Evolutionary conservation across 2,797 vertebrate genomes (phyloP), one percentile per base, ranked within the genome.

Genomic region (Micropoecilia bifurca): DNA sequence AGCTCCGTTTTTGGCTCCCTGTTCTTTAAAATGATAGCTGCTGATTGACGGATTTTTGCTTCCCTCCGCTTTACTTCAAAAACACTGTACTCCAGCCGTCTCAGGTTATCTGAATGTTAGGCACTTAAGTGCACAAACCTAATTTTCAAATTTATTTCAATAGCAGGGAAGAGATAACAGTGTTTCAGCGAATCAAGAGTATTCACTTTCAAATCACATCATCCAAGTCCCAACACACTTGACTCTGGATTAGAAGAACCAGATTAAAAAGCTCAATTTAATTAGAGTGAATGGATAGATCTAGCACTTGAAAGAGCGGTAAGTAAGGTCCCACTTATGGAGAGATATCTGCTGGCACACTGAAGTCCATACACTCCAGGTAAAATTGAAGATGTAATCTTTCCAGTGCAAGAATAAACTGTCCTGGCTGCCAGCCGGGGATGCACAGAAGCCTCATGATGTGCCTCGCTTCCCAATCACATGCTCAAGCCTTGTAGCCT

Each of bases 191-290:
- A 96, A 95, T 96, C 93, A 94, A 89, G 92, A 94, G 95, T 95
- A 95, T 93, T 96, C 94, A 92, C 93, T 95, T 96, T 96, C 95
- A 96, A 92, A 96, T 96, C 95, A 93, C 95, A 95, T 95, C 95
- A 95, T 93, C 91, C 91, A 92, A 93, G 91, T 96, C 94, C 95
- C 94, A 93, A 91, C 91, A 93, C 95, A 95, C 93, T 95, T 94
- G 95, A 95, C 94, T 95, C 89, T 83, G 96, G 95, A 96, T 96
- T 96, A 96, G 95, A 95, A 91, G 93, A 96, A 94, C 91, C 94
- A 94, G 96, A 96, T 95, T 96, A 95, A 96, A 95, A 96, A 96
- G 90, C 93, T 95, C 95, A 95, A 96, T 96, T 96, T 96, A 96
- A 96, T 96, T 96, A 96, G 93, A 94, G 93, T 92, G 94, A 96